Evolutionary conservation across 2,888 invertebrate species (phyloP).

Genomic region (Scotopteryx bipunctaria): DNA sequence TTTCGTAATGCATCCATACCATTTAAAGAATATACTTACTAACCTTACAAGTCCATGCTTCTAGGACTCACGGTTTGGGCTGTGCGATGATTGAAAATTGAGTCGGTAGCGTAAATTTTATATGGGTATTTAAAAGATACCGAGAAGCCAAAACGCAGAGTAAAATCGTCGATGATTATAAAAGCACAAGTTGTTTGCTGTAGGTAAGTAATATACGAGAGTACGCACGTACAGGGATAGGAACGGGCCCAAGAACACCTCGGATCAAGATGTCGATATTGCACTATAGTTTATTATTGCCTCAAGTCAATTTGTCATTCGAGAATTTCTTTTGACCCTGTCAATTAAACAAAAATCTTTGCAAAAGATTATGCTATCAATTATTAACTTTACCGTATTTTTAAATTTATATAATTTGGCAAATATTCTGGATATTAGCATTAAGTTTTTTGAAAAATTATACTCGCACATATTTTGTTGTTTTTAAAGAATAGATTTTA

Average conservation of each 20-base stretch:
- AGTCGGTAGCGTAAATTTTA: no score
- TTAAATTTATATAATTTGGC: conserved; percentile 18
- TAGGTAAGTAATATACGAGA: no score
- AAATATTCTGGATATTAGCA: conserved; percentile 19
- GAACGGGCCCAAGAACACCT: background rate
- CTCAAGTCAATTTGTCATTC: conserved; percentile 73
- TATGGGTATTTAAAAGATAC: no score
- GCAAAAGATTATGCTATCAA: conserved; percentile 46
- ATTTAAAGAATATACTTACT: no score
- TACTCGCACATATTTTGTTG: conserved; percentile 13
- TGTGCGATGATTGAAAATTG: background rate
- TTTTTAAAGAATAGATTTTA: conserved; percentile 14
- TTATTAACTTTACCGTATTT: conserved; percentile 33
- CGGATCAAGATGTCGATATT: conserved; percentile 24
- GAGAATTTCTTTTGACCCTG: conserved; percentile 69
- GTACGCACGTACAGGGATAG: no score
- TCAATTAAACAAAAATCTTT: conserved; percentile 68
- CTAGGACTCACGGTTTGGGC: no score
- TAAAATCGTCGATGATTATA: no score
- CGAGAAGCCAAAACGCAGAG: no score
- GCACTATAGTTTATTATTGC: conserved; percentile 60
- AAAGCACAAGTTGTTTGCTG: no score
- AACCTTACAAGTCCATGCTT: no score
- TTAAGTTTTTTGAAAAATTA: conserved; percentile 19
- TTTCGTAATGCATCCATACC: no score